phyloP scores from a whole-genome alignment of 1,140 invertebrate genomes.

The Centruroides vittatus region DNA sequence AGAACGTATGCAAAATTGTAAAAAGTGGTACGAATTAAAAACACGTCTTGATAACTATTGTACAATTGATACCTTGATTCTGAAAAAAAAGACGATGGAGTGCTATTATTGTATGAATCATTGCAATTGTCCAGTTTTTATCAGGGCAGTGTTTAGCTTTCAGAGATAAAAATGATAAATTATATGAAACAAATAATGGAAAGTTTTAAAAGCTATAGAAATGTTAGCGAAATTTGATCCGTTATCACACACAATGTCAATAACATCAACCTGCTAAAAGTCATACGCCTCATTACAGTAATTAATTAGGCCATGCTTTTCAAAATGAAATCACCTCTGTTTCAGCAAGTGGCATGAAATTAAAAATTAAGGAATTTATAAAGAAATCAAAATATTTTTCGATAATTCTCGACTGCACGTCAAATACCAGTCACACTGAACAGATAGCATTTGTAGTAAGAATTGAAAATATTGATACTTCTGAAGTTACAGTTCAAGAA shows the following conservation, averaged over 20 bases:
- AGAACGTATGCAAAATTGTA: neutral
- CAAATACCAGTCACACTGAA: neutral
- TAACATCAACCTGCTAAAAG: neutral
- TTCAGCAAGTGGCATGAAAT: neutral
- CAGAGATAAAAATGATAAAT: neutral
- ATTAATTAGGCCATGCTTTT: neutral
- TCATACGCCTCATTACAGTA: neutral
- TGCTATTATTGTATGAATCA: neutral
- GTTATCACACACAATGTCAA: conserved; percentile 2
- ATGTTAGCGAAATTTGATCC: conserved; percentile 1
- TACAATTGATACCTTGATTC: neutral
- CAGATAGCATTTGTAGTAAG: neutral
- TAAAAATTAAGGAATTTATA: neutral
- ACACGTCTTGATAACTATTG: neutral
- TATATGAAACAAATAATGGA: conserved; percentile 1
- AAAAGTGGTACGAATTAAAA: neutral
- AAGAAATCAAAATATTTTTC: neutral
- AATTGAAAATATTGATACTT: neutral
- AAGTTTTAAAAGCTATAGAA: neutral
- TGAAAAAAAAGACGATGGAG: neutral
- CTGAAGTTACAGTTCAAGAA: neutral
- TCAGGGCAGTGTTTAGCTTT: neutral
- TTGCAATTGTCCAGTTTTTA: conserved; percentile 1
- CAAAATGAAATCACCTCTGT: neutral
- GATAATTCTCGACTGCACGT: neutral